Evolutionary conservation across 2,113 vertebrate genomes (phyloP).

Genomic region (Holacanthus passer): DNA sequence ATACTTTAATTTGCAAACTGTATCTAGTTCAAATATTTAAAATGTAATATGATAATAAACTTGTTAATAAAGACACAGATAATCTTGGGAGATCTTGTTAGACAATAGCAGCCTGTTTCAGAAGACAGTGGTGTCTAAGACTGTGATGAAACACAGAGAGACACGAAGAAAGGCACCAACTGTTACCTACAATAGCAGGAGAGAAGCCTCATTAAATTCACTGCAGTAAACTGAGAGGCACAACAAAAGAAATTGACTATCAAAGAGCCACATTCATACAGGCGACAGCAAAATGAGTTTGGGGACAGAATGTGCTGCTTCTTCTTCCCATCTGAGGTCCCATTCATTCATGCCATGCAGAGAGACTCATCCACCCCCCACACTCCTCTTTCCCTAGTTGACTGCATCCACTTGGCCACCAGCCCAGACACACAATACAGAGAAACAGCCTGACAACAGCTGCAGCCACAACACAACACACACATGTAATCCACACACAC

Average conservation of each 20-base stretch:
- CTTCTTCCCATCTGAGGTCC: constrained; percentile 62
- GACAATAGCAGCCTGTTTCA: constrained; percentile 34
- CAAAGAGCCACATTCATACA: constrained; percentile 71
- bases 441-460: constrained; percentile 63
- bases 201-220: constrained; percentile 68
- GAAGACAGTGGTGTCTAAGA: constrained; percentile 19
- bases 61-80: not conserved
- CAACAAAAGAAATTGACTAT: constrained; percentile 60
- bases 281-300: constrained; percentile 46
- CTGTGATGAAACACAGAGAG: constrained; percentile 20
- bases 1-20: not conserved
- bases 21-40: not conserved
- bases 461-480: constrained; percentile 41
- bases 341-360: constrained; percentile 66
- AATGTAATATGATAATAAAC: constrained; percentile 2
- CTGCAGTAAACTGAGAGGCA: constrained; percentile 39
- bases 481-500: not conserved
- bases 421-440: constrained; percentile 53
- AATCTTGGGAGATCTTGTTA: not conserved
- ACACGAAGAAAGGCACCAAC: constrained; percentile 46
- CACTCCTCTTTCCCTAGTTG: not conserved
- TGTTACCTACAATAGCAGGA: constrained; percentile 38
- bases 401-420: constrained; percentile 64
- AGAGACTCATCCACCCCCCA: not conserved
- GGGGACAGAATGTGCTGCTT: constrained; percentile 60